phyloP scores from a whole-genome alignment of 2,888 invertebrate genomes.

The Drosophila mercatorum region DNA sequence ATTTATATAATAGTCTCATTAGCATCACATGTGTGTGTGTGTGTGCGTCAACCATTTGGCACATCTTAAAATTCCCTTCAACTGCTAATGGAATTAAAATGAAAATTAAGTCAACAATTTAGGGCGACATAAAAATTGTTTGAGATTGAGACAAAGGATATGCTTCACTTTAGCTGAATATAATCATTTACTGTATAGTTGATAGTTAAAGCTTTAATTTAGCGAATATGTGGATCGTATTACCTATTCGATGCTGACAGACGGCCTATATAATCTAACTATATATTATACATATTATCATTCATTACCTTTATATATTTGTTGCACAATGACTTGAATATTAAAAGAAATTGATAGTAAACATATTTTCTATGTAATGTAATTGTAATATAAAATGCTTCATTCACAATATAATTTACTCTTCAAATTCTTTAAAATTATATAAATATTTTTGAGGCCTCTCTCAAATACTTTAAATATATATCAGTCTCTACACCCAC shows the following conservation, averaged over 20 bases:
- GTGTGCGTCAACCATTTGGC: not conserved
- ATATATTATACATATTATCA: too few species aligned
- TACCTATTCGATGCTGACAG: too few species aligned
- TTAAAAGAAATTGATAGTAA: too few species aligned
- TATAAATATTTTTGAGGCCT: not conserved
- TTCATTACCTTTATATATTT: too few species aligned
- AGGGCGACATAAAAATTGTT: constrained; percentile 39
- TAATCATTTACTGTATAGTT: not conserved
- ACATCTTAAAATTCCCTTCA: constrained; percentile 59
- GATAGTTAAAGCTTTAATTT: too few species aligned
- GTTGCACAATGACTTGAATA: too few species aligned
- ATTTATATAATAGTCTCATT: constrained; percentile 76
- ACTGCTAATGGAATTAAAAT: constrained; percentile 74
- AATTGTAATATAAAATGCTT: too few species aligned
- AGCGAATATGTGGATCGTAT: too few species aligned
- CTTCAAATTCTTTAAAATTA: not conserved
- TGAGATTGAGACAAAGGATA: constrained; percentile 18
- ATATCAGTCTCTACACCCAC: not conserved
- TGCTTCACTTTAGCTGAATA: not conserved
- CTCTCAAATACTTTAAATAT: too few species aligned
- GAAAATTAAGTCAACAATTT: constrained; percentile 73
- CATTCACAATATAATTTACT: too few species aligned
- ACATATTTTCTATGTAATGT: too few species aligned
- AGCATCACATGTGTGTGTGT: constrained; percentile 50
- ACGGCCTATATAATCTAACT: too few species aligned